Evolutionary conservation across 1,140 invertebrate genomes (phyloP), one percentile per base, ranked within the genome.

Genomic region (Bombus impatiens): DNA sequence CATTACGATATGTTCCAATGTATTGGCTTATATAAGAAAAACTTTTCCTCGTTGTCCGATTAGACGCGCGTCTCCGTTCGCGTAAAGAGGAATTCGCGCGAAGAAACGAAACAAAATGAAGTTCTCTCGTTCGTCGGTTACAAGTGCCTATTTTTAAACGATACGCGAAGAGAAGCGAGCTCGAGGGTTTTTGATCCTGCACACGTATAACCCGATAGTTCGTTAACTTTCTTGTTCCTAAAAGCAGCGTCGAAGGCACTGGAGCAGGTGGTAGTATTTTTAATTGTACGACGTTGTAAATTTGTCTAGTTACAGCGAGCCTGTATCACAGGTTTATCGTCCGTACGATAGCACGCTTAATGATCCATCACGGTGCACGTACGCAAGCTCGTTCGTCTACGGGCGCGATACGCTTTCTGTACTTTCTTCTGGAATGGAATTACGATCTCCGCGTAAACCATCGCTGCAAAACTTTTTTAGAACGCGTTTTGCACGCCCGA

Each of bases 1-100:
- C 65, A n/a, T 77, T 88, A 74, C 57, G 67, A 88, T 68, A 28
- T 15, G 5, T 18, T 37, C 9, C 62, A 44, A 32, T n/a, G 8
- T 18, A 57, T 22, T 3, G 8, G 18, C 22, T 53, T 40, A 37
- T 0, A 13, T n/a, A 62, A 80, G 3, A 18, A 62, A 59, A 70
- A 62, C 32, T 47, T 62, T 78, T 37, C 40, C 37, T 15, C 13
- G 6, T 72, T 37, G 28, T 78, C 32, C 4, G n/a, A 70, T 68
- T 22, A 28, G 28, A 44, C 5, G 37, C 37, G 10, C 3, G 25
- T 15, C 47, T 53, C 47, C 0, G 47, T 22, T 53, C 10, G 2
- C 0, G 59, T 13, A 62, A 13, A 13, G 12, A 5, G 8, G 40
- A 40, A 71, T 28, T 42, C 25, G 67, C 9, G 32, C 18, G n/a